A percentile compares a stretch with the other conserved stretches of the same genome.
These are phyloP conservation scores for Rhyacophila brunnea DNA, from an alignment of 1,140 invertebrate genomes.

Conservation along the genomic window DNA sequence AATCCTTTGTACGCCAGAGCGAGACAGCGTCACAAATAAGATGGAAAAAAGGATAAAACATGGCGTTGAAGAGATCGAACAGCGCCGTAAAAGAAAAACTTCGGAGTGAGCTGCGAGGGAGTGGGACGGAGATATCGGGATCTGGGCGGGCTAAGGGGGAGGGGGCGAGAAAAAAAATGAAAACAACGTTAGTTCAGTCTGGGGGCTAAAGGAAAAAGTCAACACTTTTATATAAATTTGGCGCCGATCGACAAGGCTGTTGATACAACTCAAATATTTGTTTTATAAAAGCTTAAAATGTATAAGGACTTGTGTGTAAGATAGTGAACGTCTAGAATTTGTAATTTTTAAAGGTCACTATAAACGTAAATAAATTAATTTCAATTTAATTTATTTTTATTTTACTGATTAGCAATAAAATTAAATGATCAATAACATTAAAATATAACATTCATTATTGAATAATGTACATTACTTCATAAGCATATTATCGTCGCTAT, in stretches of 20 bases:
- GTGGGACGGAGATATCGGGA: slow-evolving; percentile 17
- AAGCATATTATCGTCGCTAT: too few species aligned
- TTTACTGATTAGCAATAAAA: too few species aligned
- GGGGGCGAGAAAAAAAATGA: slow-evolving; percentile 31
- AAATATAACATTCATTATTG: too few species aligned
- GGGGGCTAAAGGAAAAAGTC: slow-evolving; percentile 31
- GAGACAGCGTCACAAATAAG: background rate
- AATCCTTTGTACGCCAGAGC: too few species aligned
- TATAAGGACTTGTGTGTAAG: too few species aligned
- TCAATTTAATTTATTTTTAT: too few species aligned
- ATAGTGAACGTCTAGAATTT: too few species aligned
- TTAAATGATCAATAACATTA: too few species aligned
- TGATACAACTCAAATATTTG: slow-evolving; percentile 4
- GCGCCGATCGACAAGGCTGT: background rate
- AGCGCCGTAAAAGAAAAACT: slow-evolving; percentile 29
- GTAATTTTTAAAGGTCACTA: too few species aligned
- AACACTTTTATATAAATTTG: slow-evolving; percentile 31
- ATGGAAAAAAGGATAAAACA: slow-evolving; percentile 30
- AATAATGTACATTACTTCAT: too few species aligned
- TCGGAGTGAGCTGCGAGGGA: slow-evolving; percentile 2
- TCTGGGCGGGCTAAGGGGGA: slow-evolving; percentile 1
- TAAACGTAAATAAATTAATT: too few species aligned
- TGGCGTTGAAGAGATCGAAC: slow-evolving; percentile 34
- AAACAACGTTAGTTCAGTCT: slow-evolving; percentile 34
- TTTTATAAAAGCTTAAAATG: too few species aligned